Evolutionary conservation across 2,888 invertebrate species (phyloP), one percentile per base, ranked within the genome.

Genomic region (Drymonia ruficornis): DNA sequence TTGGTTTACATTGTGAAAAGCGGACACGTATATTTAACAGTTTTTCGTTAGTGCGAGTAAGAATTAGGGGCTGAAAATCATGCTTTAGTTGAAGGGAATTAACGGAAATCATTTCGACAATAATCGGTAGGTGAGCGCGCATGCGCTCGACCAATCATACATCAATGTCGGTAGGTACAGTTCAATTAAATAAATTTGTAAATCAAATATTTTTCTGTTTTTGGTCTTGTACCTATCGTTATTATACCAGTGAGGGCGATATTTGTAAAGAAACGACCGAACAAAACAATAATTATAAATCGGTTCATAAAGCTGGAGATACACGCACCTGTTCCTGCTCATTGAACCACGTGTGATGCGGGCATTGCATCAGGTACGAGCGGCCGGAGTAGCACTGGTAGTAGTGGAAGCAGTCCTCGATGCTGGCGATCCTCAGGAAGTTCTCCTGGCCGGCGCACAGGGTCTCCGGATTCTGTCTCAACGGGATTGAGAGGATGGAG

Each of bases 11-110:
- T n/a, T n/a, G n/a, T n/a, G n/a, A n/a, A n/a, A n/a, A n/a, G n/a
- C n/a, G n/a, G n/a, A n/a, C n/a, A n/a, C 86, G 86, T 90, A 88
- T 88, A 87, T 91, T 91, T 89, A 84, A 78, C 85, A 83, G 85
- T 82, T 85, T 87, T 80, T 59, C 77, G 67, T 77, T 83, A 77
- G 71, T 81, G 78, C 82, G 79, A 85, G 82, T 82, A 74, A 76
- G 68, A 77, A 78, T 81, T 81, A 81, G 68, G 77, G 67, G 81
- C 83, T 84, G 86, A 83, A 86, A 87, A 83, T 83, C 73, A 86
- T 84, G 82, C 81, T 86, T 82, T 81, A 80, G 69, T 77, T 74
- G 67, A 81, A 81, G 78, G 78, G 77, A 78, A 82, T 80, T 76
- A 77, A 81, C 81, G 85, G 82, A 86, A 81, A 76, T 84, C 70